Conservation (phyloP, 1,140 invertebrate genomes). For the Phymorhynchus buccinoides region DNA sequence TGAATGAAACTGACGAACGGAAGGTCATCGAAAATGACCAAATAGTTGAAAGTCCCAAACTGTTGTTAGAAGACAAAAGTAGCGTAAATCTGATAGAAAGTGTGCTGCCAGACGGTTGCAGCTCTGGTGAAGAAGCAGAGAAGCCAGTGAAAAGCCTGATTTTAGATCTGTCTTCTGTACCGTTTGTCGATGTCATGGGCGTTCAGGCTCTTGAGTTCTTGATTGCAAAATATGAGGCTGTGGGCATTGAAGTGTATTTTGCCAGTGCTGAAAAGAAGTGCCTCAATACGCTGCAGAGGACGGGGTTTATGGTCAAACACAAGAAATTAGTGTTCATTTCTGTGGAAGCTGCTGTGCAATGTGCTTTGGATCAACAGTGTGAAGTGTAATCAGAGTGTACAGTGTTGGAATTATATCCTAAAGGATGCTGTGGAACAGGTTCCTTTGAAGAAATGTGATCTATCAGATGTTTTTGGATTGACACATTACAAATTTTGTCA, state of each 20-base stretch:
- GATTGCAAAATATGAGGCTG: conserved; percentile 33
- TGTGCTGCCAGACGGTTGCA: background rate
- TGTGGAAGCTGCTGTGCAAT: conserved; percentile 31
- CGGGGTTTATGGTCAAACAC: conserved; percentile 39
- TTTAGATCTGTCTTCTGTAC: conserved; percentile 44
- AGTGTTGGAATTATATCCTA: background rate
- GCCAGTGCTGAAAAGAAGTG: conserved; percentile 31
- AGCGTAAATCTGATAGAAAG: background rate
- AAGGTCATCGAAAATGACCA: background rate
- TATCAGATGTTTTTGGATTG: background rate
- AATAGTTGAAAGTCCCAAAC: background rate
- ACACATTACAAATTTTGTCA: too few species aligned
- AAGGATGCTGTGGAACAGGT: background rate
- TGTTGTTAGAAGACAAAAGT: background rate
- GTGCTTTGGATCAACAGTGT: background rate
- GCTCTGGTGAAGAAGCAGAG: background rate
- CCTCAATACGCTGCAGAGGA: conserved; percentile 31
- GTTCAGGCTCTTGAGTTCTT: conserved; percentile 48
- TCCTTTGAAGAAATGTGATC: background rate
- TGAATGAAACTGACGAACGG: background rate
- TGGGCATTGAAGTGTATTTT: conserved; percentile 35
- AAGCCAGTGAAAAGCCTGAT: conserved; percentile 13
- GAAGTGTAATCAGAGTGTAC: background rate
- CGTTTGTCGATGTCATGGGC: conserved; percentile 55
- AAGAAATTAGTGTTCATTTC: conserved; percentile 34